These are phyloP conservation scores for Palythoa heliodiscus DNA, from an alignment of 92 coral and sea anemone species.

Conservation along the genomic window DNA sequence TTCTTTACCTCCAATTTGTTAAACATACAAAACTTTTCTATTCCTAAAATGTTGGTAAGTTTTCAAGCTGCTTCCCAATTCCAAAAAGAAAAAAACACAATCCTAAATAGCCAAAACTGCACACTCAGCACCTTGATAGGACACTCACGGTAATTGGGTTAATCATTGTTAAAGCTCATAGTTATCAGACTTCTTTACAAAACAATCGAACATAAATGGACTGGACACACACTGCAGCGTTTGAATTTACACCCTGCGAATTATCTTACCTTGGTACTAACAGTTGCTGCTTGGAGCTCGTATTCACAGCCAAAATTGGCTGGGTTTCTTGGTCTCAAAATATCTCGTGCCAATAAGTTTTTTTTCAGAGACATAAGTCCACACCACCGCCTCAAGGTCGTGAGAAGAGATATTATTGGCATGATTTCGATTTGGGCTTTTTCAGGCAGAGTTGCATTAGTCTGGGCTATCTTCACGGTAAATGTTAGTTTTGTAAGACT, in stretches of 20 bases:
- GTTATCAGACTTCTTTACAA: too few species aligned
- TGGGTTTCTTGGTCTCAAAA: conserved; percentile 76
- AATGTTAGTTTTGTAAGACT: not conserved
- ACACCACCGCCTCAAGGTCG: conserved; percentile 82
- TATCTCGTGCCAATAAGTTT: conserved; percentile 74
- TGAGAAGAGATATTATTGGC: conserved; percentile 72
- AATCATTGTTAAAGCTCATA: too few species aligned
- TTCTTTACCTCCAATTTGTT: too few species aligned
- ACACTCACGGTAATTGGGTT: too few species aligned
- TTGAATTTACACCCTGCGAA: not conserved
- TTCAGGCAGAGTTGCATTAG: conserved; percentile 44
- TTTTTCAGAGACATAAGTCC: conserved; percentile 72
- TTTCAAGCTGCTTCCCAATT: too few species aligned
- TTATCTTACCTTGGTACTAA: conserved; percentile 42
- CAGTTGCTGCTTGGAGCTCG: conserved; percentile 27
- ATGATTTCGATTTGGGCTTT: conserved; percentile 53
- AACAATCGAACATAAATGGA: too few species aligned
- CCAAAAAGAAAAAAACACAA: too few species aligned
- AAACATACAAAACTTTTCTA: too few species aligned
- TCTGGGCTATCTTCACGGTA: conserved; percentile 17
- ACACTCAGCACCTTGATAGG: too few species aligned
- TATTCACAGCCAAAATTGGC: conserved; percentile 56
- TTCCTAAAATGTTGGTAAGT: too few species aligned
- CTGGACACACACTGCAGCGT: too few species aligned
- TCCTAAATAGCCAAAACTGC: too few species aligned